Base-by-base conservation (phyloP, 2,797 vertebrate species). In the Valencia hispanica region DNA sequence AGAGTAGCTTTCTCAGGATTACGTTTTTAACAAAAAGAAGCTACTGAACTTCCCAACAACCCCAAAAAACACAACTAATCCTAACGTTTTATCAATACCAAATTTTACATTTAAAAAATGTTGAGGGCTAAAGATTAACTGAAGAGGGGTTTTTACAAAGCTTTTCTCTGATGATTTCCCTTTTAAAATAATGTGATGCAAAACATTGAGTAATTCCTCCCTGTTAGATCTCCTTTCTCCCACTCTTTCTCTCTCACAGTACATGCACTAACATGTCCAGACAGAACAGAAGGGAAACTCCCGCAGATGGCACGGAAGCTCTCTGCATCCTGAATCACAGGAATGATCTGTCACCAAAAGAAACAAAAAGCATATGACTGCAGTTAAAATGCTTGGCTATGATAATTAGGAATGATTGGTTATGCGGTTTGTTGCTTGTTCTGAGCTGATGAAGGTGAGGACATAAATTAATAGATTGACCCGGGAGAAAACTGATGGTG, bases 251-350 rank as follows among this genome's bases (percentile, higher is more conserved):
- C 71, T 76, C 65, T 69, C 20, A 22, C 25, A 50, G 9, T 47
- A 90, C 88, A 88, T 86, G 88, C 57, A 57, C 79, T 69, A 79
- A 88, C 93, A 85, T 89, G 89, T 89, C 85, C 82, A 72, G 74
- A 74, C 69, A 47, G 72, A 71, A 48, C 47, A 72, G 68, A 47
- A 79, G 76, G 89, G 82, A 86, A 92, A 89, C 78, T 79, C 80
- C 89, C 50, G 25, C 82, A 73, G 72, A 79, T 77, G 83, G 43
- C 41, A 73, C 73, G 74, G 59, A 78, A 73, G 61, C 41, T 3
- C 69, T 69, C 68, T 71, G 68, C 70, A 75, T 85, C 72, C 78
- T 80, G 76, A 83, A 83, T 83, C 77, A 75, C 76, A 81, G 75
- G 73, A 75, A 8, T 84, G 82, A 85, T 74, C 77, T 73, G 75